Conservation (phyloP, 1,140 invertebrate species). For the Streblospio benedicti region DNA sequence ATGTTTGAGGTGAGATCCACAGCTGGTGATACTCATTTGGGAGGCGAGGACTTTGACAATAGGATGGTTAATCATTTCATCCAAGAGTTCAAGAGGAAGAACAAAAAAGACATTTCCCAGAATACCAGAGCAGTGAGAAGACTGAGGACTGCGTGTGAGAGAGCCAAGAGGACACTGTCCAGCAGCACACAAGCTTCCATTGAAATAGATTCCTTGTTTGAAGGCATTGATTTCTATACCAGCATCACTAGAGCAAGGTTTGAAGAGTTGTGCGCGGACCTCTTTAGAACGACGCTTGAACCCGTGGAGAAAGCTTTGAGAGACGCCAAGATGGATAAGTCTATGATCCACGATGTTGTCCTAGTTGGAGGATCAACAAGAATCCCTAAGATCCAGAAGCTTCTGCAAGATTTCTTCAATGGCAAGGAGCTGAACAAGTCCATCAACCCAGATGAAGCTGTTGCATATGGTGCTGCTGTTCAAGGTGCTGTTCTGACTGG, state of each 20-base stretch:
- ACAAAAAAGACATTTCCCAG: conserved; percentile 82
- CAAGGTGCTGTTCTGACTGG: conserved; percentile 50
- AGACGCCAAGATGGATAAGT: conserved; percentile 90
- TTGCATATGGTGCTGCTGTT: conserved; percentile 53
- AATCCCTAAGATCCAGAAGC: conserved; percentile 91
- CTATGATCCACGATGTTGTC: conserved; percentile 86
- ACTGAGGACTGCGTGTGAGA: conserved; percentile 85
- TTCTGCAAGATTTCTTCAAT: conserved; percentile 47
- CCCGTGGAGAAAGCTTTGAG: conserved; percentile 89
- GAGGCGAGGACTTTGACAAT: conserved; percentile 98
- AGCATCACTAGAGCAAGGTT: conserved; percentile 75
- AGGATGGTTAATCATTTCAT: conserved; percentile 92
- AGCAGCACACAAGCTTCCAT: conserved; percentile 76
- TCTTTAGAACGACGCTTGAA: conserved; percentile 78
- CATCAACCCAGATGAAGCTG: conserved; percentile 49
- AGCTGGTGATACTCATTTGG: conserved; percentile 93
- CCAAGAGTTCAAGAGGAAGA: conserved; percentile 93
- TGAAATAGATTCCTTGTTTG: conserved; percentile 78
- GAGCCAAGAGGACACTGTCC: conserved; percentile 88
- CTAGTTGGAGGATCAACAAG: conserved; percentile 94
- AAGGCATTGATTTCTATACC: conserved; percentile 94
- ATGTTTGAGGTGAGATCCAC: conserved; percentile 81
- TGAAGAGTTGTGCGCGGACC: conserved; percentile 70
- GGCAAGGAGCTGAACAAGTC: conserved; percentile 42
- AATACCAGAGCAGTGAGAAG: conserved; percentile 87